Evolutionary conservation across 1,140 invertebrate genomes (phyloP).

Genomic region (Lepidostoma basale): DNA sequence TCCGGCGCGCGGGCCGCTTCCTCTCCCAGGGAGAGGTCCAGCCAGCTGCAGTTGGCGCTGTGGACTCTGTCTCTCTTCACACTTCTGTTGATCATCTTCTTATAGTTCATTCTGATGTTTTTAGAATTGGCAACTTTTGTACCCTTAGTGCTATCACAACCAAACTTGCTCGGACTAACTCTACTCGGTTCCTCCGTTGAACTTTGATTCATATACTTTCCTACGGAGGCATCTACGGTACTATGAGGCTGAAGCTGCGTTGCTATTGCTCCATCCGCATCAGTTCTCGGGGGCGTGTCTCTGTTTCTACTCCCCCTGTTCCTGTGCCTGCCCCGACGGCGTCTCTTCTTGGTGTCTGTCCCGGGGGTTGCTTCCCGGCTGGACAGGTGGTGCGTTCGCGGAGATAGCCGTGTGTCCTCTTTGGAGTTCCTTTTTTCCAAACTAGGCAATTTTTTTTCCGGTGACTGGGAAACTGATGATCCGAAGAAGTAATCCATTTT

Average conservation of each 20-base stretch:
- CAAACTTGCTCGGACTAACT: background rate
- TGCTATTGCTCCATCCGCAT: background rate
- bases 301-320: background rate
- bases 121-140: background rate
- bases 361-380: background rate
- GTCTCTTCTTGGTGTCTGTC: constrained; percentile 21
- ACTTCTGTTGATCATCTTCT: background rate
- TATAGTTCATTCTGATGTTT: background rate
- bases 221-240: background rate
- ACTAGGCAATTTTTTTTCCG: background rate
- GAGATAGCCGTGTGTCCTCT: background rate
- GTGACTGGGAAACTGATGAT: background rate
- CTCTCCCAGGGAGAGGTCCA: background rate
- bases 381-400: background rate
- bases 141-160: background rate
- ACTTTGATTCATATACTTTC: background rate
- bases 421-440: constrained; percentile 6
- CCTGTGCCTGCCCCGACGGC: constrained; percentile 7
- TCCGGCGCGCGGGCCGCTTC: background rate
- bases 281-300: background rate
- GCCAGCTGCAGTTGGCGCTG: constrained; percentile 4
- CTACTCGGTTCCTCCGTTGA: background rate
- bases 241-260: background rate
- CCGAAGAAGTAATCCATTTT: constrained; percentile 22
- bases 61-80: background rate